phyloP scores from a whole-genome alignment of 2,888 invertebrate genomes.

The Molanna angustata region DNA sequence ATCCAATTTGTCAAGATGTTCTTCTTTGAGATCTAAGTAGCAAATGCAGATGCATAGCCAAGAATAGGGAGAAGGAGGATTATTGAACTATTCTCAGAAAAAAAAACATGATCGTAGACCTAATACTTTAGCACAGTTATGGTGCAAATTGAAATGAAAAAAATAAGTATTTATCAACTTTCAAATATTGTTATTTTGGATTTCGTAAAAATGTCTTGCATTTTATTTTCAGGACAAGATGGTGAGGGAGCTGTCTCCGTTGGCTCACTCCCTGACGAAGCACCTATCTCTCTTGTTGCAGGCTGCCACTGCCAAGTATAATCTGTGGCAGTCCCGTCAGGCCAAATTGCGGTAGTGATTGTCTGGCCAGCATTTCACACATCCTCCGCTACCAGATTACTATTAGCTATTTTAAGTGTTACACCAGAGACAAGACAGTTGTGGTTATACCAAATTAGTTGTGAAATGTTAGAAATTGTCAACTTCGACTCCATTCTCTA shows the following conservation, averaged over 20 bases:
- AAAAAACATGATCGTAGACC: no score
- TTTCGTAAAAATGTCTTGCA: neutral
- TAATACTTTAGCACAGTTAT: no score
- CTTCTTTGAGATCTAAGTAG: no score
- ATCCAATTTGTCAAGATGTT: no score
- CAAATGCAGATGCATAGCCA: no score
- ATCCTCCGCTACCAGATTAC: neutral
- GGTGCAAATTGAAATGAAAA: no score
- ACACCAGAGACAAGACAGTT: neutral
- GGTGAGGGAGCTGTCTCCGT: slow-evolving; percentile 74
- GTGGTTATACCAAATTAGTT: neutral
- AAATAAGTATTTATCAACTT: no score
- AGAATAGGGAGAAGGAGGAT: no score
- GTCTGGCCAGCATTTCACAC: neutral
- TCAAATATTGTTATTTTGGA: neutral
- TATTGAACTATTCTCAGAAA: no score
- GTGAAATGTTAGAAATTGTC: no score
- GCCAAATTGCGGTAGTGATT: slow-evolving; percentile 55
- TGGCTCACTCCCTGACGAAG: slow-evolving; percentile 76
- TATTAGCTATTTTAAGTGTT: no score
- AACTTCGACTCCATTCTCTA: no score
- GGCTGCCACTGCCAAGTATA: slow-evolving; percentile 82
- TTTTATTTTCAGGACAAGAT: slow-evolving; percentile 74
- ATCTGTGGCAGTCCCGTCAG: slow-evolving; percentile 76
- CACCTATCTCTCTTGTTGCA: slow-evolving; percentile 87